Evolutionary conservation across 2,113 vertebrate species (phyloP).

Genomic region (Ailurus styani): DNA sequence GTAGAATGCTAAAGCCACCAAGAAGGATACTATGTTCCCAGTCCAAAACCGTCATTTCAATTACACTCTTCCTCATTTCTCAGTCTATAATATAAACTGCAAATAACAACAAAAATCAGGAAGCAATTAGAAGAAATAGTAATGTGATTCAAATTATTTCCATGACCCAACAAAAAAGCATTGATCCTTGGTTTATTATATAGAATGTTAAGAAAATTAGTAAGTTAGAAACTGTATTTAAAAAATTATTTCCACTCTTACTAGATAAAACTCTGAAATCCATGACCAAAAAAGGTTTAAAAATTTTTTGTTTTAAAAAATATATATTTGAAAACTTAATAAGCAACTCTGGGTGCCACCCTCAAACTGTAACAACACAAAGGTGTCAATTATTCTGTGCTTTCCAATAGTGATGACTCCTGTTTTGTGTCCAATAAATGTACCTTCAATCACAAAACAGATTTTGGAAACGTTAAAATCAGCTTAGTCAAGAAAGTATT

Average conservation of each 20-base stretch:
- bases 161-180: neutral
- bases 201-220: neutral
- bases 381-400: neutral
- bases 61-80: neutral
- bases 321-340: neutral
- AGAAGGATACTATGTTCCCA: neutral
- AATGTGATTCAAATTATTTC: neutral
- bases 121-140: neutral
- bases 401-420: neutral
- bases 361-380: neutral
- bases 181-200: neutral
- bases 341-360: neutral
- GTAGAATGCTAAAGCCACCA: neutral
- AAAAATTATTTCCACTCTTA: neutral
- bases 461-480: constrained; percentile 11
- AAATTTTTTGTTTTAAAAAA: neutral
- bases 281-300: neutral
- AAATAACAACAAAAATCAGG: neutral
- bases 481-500: neutral
- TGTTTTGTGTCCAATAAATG: neutral
- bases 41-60: neutral
- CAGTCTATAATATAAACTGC: neutral
- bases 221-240: neutral
- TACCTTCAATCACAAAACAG: neutral
- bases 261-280: neutral